Conservation (phyloP, 2,113 vertebrate genomes). For the Peucedramus taeniatus region DNA sequence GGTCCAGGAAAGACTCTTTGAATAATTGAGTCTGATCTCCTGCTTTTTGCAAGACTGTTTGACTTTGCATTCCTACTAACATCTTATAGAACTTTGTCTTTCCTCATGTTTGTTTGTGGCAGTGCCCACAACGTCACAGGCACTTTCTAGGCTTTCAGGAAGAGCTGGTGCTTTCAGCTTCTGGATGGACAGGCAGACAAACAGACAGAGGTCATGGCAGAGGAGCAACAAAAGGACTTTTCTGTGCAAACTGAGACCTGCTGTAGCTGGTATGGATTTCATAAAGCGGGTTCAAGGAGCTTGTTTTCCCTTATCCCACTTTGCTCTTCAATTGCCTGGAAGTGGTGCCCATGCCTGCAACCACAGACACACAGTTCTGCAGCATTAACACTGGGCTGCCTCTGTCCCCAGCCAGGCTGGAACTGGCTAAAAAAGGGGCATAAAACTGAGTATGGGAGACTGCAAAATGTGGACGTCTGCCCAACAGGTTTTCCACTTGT, state of each 20-base stretch:
- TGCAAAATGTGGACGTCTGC: background rate
- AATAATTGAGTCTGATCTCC: conserved; percentile 31
- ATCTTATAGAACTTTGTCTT: background rate
- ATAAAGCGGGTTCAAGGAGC: background rate
- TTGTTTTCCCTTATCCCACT: background rate
- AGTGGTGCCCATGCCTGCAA: background rate
- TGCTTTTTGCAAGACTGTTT: conserved; percentile 30
- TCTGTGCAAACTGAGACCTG: background rate
- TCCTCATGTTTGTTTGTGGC: conserved; percentile 1
- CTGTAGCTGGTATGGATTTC: background rate
- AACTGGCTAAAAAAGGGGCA: background rate
- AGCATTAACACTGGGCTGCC: background rate
- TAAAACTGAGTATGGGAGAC: background rate
- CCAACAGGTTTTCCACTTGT: background rate
- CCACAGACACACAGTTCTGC: background rate
- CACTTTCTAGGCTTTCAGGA: conserved; percentile 43
- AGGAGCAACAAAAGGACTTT: background rate
- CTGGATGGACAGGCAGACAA: background rate
- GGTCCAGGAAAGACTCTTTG: conserved; percentile 30
- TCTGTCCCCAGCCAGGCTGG: background rate
- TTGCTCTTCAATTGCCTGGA: background rate
- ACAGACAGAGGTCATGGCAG: conserved; percentile 1
- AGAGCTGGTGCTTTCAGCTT: background rate
- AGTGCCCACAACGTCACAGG: background rate
- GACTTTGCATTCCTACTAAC: background rate